Conservation (phyloP, 2,888 invertebrate species). For the Ophion ventricosus region DNA sequence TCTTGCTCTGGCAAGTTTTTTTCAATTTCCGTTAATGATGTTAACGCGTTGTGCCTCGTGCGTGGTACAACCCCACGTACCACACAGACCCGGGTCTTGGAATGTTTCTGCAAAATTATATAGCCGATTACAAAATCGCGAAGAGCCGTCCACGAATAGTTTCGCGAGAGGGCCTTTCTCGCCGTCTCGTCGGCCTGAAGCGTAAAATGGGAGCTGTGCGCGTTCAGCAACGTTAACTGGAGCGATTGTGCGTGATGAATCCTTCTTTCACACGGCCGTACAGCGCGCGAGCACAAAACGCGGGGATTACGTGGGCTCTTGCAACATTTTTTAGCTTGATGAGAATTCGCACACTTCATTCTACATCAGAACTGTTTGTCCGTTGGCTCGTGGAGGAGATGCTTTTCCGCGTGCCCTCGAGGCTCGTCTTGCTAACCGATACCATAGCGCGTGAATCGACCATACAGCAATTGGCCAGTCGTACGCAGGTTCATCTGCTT, state of each 20-base stretch:
- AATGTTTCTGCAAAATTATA: neutral
- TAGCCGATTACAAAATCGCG: slow-evolving; percentile 53
- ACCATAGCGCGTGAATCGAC: too few species aligned
- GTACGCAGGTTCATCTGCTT: too few species aligned
- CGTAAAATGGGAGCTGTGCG: neutral
- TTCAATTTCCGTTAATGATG: too few species aligned
- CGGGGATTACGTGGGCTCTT: slow-evolving; percentile 74
- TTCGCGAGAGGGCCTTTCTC: slow-evolving; percentile 59
- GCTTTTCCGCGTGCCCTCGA: slow-evolving; percentile 47
- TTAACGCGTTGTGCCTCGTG: neutral
- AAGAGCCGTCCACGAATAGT: slow-evolving; percentile 62
- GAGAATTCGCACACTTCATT: slow-evolving; percentile 75
- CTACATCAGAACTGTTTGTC: neutral
- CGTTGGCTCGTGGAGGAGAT: neutral
- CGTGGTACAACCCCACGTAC: neutral
- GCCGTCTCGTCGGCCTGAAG: slow-evolving; percentile 3
- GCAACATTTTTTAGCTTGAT: slow-evolving; percentile 73
- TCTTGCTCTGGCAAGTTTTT: too few species aligned
- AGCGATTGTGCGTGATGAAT: slow-evolving; percentile 67
- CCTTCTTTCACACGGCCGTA: slow-evolving; percentile 70
- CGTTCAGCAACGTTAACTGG: slow-evolving; percentile 63
- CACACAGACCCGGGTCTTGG: neutral
- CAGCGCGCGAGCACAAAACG: slow-evolving; percentile 15
- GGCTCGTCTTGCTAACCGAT: too few species aligned
- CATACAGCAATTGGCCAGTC: neutral